phyloP scores from a whole-genome alignment of 37 sponge, comb jelly and placozoan genomes.

The Theonella swinhoei region DNA sequence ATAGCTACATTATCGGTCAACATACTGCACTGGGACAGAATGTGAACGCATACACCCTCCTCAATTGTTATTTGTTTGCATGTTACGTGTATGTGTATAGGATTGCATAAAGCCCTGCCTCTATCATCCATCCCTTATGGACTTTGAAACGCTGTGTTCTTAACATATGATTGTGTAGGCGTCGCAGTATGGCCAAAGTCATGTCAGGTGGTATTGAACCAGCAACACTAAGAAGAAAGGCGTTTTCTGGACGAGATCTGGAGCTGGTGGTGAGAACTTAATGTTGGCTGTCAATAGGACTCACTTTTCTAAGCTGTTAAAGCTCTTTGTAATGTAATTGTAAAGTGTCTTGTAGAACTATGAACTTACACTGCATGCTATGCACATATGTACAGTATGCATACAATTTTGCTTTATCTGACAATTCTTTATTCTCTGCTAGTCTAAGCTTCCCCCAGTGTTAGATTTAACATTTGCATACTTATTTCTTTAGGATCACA shows the following conservation, averaged over 20 bases:
- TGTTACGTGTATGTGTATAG: background rate
- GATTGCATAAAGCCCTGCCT: too few species aligned
- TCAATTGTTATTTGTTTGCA: background rate
- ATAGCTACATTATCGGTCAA: background rate
- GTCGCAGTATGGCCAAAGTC: background rate
- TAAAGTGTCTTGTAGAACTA: too few species aligned
- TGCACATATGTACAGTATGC: too few species aligned
- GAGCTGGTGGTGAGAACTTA: conserved; percentile 47
- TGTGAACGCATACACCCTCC: background rate
- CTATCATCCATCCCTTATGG: too few species aligned
- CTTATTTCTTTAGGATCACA: conserved; percentile 43
- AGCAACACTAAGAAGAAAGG: conserved; percentile 43
- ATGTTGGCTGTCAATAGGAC: too few species aligned
- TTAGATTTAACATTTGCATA: background rate
- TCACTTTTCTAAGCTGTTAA: too few species aligned
- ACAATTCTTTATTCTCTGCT: conserved; percentile 8
- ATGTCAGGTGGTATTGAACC: conserved; percentile 36
- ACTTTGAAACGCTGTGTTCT: too few species aligned
- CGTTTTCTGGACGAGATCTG: conserved; percentile 16
- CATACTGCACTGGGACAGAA: too few species aligned
- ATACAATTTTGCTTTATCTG: background rate
- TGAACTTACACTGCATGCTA: too few species aligned
- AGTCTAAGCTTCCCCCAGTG: too few species aligned
- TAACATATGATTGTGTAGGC: background rate
- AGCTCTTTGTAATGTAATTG: too few species aligned